A percentile compares a stretch with the other conserved stretches of the same genome.
phyloP scores from a whole-genome alignment of 2,113 vertebrate species.

The Brachyhypopomus occidentalis region DNA sequence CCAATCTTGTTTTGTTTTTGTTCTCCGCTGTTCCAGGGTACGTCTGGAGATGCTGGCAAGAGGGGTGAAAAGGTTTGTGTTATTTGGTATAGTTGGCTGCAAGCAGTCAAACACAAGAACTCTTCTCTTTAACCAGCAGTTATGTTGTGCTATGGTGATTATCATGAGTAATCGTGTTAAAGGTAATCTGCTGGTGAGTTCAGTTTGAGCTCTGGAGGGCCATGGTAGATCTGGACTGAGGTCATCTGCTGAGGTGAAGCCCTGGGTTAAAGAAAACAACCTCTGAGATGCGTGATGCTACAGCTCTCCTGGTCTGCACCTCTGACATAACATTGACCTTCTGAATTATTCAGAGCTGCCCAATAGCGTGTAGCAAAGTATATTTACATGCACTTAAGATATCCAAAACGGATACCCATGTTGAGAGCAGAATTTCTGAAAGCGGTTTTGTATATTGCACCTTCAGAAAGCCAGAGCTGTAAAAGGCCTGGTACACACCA shows the following conservation, averaged over 20 bases:
- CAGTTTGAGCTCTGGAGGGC: neutral
- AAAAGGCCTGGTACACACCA: neutral
- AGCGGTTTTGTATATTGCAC: too few species aligned
- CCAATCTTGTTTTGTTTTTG: constrained; percentile 18
- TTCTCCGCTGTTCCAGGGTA: constrained; percentile 59
- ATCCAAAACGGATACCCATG: neutral
- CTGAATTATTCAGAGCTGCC: neutral
- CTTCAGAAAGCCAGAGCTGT: neutral
- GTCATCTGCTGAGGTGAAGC: neutral
- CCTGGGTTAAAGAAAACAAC: neutral
- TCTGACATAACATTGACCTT: neutral
- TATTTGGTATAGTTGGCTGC: constrained; percentile 39
- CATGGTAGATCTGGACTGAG: neutral
- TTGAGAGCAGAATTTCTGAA: neutral
- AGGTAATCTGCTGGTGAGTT: neutral
- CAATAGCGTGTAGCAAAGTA: neutral
- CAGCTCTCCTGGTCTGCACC: neutral
- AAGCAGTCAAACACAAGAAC: constrained; percentile 44
- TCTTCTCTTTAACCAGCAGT: constrained; percentile 28
- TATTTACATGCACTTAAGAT: constrained; percentile 4
- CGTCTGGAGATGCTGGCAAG: constrained; percentile 66
- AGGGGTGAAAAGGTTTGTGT: constrained; percentile 69
- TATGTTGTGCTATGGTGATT: neutral
- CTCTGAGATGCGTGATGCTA: neutral
- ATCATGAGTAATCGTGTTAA: neutral